Evolutionary conservation across 2,888 invertebrate genomes (phyloP), one percentile per base, ranked within the genome.

Genomic region (Brassicogethes aeneus): DNA sequence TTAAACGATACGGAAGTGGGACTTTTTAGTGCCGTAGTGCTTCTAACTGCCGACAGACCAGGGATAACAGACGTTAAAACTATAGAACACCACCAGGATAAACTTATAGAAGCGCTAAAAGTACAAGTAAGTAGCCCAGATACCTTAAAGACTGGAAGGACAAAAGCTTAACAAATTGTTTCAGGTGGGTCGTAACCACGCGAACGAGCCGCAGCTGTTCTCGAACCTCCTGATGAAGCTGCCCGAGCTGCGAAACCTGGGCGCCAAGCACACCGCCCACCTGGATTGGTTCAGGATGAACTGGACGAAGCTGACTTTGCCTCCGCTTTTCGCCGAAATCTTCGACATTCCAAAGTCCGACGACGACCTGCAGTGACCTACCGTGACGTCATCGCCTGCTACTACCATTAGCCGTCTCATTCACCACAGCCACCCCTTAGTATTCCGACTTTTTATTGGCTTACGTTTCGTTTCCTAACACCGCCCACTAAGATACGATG

Each of bases 241-340:
- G 62, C 81, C 83, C 32, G 90, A 93, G 65, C 75, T 91, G 48
- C 75, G 86, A 44, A 76, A 80, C 17, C 75, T 96, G 39, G 91
- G 94, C 17, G 74, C 75, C 34, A 83, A 86, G 51, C 94, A 95
- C 70, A 78, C 82, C 53, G 80, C 84, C 51, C 82, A 89, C 58
- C 74, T 95, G 59, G 80, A 83, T 64, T 96, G 93, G 93, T 92
- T 90, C 71, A 80, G 94, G 53, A 77, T 82, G 57, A 82, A 87
- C 70, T 94, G 93, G 93, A 78, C 79, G 43, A 80, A 82, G 57
- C 75, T 89, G 43, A 76, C 85, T 47, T 76, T 95, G 56, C 95
- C 95, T 35, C 92, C 94, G 2, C 78, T 96, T 40, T 96, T 93
- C 70, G 86, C 94, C 23, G 96, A 96, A 71, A 92, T 95, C 57